These are phyloP conservation scores for Hirtodrosophila duncani DNA, from an alignment of 2,888 invertebrate genomes.

Conservation along the genomic window DNA sequence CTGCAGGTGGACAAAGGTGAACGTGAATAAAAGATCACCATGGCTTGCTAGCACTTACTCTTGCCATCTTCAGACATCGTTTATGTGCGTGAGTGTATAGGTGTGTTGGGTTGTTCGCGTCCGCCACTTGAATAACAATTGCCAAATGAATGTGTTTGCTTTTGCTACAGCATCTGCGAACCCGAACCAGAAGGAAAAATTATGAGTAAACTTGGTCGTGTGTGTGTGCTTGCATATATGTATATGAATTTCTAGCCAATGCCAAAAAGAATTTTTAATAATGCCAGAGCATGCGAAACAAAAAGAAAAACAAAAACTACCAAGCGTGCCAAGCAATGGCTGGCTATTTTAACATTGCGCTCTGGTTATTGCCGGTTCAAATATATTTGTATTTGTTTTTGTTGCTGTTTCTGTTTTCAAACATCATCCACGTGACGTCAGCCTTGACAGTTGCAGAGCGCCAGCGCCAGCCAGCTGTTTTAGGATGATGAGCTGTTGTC, in stretches of 20 bases:
- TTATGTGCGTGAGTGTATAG: constrained; percentile 40
- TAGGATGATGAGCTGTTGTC: too few relatives aligned
- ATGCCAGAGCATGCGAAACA: constrained; percentile 63
- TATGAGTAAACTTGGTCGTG: constrained; percentile 13
- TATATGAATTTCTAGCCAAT: constrained; percentile 27
- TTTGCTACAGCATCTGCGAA: constrained; percentile 13
- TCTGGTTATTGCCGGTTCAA: constrained; percentile 61
- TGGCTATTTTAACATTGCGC: constrained; percentile 48
- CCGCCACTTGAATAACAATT: constrained; percentile 42
- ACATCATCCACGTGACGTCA: too few relatives aligned
- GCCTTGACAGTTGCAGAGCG: too few relatives aligned
- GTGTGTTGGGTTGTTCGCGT: constrained; percentile 26
- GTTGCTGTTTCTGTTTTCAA: too few relatives aligned
- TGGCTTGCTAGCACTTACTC: constrained; percentile 50
- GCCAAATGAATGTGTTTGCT: constrained; percentile 34
- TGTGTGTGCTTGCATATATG: constrained; percentile 28
- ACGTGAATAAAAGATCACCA: neutral
- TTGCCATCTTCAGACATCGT: constrained; percentile 64
- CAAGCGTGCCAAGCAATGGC: constrained; percentile 31
- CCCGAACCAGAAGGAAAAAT: too few relatives aligned
- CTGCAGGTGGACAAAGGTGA: constrained; percentile 22
- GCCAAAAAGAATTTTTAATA: constrained; percentile 54
- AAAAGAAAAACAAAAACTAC: too few relatives aligned
- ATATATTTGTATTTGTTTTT: constrained; percentile 25
- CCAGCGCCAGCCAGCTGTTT: too few relatives aligned